Evolutionary conservation across 2,797 vertebrate species (phyloP).

Genomic region (Anolis apletophallus): DNA sequence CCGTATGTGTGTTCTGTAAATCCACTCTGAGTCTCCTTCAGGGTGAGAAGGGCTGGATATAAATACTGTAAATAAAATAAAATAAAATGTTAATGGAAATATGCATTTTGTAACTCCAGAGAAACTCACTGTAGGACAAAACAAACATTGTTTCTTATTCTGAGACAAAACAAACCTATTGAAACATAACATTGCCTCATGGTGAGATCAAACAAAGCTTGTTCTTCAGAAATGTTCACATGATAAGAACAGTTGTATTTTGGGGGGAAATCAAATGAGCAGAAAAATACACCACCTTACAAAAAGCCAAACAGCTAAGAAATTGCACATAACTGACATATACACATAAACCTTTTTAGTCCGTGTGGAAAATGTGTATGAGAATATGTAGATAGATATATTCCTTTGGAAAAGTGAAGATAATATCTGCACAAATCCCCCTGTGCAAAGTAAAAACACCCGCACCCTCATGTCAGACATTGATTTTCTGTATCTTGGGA

Average conservation of each 20-base stretch:
- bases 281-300: not conserved
- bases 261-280: not conserved
- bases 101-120: not conserved
- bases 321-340: not conserved
- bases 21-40: no score
- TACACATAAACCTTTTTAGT: not conserved
- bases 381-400: not conserved
- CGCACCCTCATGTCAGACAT: no score
- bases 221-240: not conserved
- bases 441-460: not conserved
- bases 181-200: not conserved
- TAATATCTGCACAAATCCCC: not conserved
- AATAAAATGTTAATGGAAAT: not conserved
- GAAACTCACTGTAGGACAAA: not conserved
- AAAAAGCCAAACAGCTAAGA: not conserved
- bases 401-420: not conserved
- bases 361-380: not conserved
- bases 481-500: no score
- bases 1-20: no score
- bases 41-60: no score
- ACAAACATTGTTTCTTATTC: not conserved
- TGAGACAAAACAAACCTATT: not conserved
- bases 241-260: not conserved
- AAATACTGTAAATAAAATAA: no score
- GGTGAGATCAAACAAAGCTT: not conserved